phyloP scores from a whole-genome alignment of 1,140 invertebrate genomes.

The Drosophila chauvacae region DNA sequence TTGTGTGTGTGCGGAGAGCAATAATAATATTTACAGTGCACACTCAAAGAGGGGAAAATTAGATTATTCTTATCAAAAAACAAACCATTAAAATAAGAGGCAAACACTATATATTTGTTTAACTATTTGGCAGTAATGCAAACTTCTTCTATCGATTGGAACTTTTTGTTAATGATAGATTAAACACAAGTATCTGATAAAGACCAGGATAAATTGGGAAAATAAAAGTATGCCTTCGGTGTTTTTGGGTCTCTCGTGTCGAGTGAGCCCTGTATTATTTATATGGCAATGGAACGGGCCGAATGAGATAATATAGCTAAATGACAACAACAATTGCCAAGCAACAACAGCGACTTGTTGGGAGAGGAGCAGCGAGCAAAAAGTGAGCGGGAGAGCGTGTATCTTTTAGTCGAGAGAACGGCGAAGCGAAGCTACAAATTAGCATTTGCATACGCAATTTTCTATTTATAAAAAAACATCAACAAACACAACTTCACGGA shows the following conservation, averaged over 20 bases:
- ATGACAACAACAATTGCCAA: slow-evolving; percentile 70
- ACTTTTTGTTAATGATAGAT: not conserved
- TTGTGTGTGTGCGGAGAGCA: slow-evolving; percentile 24
- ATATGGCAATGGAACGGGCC: slow-evolving; percentile 30
- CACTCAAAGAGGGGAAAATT: not conserved
- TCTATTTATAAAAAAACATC: slow-evolving; percentile 83
- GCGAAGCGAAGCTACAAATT: slow-evolving; percentile 48
- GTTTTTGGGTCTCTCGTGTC: not conserved
- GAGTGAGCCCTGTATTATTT: slow-evolving; percentile 14
- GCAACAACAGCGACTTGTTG: slow-evolving; percentile 80
- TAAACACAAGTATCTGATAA: not conserved
- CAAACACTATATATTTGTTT: not conserved
- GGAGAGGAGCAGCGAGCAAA: slow-evolving; percentile 9
- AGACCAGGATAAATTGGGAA: not conserved
- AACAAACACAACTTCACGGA: slow-evolving; percentile 46
- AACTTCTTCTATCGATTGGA: no score
- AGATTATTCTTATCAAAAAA: not conserved
- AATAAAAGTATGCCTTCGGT: not conserved
- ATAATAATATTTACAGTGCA: slow-evolving; percentile 30
- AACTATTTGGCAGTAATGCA: not conserved
- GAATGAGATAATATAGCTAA: slow-evolving; percentile 71
- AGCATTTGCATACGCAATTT: slow-evolving; percentile 84
- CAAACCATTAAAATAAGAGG: not conserved
- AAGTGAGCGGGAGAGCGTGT: slow-evolving; percentile 2
- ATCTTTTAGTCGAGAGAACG: slow-evolving; percentile 15